Percentiles rank a stretch among this genome's conserved stretches.
These are phyloP conservation scores for Zaprionus taronus DNA, from an alignment of 1,140 invertebrate species.

Conservation along the genomic window DNA sequence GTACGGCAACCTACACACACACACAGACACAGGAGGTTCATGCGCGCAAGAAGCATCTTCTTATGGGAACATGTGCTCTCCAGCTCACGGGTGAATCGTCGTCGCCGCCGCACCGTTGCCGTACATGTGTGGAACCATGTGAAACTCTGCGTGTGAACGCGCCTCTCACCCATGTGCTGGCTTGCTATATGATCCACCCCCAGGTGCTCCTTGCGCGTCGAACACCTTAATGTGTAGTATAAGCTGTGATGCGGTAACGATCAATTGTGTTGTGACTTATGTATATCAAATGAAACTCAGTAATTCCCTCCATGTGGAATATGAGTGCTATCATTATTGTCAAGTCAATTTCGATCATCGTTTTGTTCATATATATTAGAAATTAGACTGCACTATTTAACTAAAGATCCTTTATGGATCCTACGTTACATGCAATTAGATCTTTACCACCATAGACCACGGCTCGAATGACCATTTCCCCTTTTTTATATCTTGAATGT, in stretches of 20 bases:
- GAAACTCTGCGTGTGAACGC: constrained; percentile 2
- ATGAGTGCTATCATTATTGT: background rate
- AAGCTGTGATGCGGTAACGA: constrained; percentile 1
- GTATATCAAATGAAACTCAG: background rate
- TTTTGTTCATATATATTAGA: background rate
- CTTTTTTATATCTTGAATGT: background rate
- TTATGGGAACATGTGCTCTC: background rate
- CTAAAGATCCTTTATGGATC: background rate
- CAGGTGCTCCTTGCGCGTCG: constrained; percentile 1
- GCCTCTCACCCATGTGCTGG: constrained; percentile 3
- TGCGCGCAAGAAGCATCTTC: constrained; percentile 1
- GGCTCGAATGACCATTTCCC: background rate
- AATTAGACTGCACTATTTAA: background rate
- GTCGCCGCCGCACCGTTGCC: constrained; percentile 86
- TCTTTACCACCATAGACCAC: constrained; percentile 2
- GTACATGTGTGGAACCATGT: constrained; percentile 6
- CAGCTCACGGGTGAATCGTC: constrained; percentile 79
- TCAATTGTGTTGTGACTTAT: constrained; percentile 5
- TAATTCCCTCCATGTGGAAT: background rate
- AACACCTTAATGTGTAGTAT: background rate
- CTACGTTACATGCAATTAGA: background rate
- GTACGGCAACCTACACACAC: constrained; percentile 87
- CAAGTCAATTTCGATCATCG: background rate
- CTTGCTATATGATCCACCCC: background rate
- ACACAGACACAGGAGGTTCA: background rate